A percentile compares a stretch with the other conserved stretches of the same genome.
Conservation (phyloP, 2,113 vertebrate genomes). For the Gulo gulo region DNA sequence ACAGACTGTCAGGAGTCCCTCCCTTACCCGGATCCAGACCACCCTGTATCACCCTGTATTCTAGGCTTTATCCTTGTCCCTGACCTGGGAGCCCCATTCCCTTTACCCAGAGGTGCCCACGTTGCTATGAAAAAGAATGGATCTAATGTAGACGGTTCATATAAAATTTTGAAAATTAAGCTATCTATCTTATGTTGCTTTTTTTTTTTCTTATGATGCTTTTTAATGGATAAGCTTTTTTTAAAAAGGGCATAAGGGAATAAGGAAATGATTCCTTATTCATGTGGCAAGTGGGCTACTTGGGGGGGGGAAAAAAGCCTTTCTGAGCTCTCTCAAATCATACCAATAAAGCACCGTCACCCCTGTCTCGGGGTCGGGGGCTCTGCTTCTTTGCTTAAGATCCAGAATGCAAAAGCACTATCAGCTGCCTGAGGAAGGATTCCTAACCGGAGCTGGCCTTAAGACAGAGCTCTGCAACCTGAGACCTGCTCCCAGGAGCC, state of each 20-base stretch:
- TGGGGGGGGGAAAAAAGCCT: background rate
- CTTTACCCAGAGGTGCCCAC: background rate
- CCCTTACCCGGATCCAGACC: accelerated
- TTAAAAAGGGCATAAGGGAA: background rate
- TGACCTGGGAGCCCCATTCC: background rate
- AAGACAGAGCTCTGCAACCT: background rate
- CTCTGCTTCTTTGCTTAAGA: background rate
- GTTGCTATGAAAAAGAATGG: background rate
- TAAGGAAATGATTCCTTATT: background rate
- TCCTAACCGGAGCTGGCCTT: background rate
- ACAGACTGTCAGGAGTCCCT: background rate
- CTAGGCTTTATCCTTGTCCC: background rate
- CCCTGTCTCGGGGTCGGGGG: background rate
- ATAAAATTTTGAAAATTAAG: background rate
- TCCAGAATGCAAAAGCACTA: background rate
- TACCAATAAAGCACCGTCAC: background rate
- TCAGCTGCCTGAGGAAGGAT: background rate
- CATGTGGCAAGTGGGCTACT: background rate
- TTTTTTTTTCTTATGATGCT: too few species aligned
- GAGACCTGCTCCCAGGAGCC: background rate
- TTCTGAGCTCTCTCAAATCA: background rate
- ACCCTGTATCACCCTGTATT: background rate
- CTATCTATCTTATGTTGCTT: background rate
- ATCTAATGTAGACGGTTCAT: background rate
- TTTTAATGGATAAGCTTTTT: background rate